A percentile compares a stretch with the other conserved stretches of the same genome.
Conservation (phyloP, 2,113 vertebrate genomes). For the Leptocoma aspasia region DNA sequence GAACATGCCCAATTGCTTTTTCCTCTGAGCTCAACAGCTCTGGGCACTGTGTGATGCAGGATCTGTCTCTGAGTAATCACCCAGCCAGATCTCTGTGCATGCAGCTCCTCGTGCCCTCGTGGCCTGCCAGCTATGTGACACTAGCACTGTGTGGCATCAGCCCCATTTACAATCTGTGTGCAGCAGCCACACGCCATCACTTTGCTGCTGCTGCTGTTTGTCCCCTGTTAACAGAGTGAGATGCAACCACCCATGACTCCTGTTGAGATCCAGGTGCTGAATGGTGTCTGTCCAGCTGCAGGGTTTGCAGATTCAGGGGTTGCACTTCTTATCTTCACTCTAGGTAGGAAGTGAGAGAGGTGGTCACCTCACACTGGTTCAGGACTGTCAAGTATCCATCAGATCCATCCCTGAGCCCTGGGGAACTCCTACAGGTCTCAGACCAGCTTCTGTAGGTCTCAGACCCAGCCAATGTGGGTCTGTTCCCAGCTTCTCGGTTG, state of each 20-base stretch:
- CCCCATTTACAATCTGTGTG: neutral
- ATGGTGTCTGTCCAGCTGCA: neutral
- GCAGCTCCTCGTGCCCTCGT: neutral
- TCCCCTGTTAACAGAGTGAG: neutral
- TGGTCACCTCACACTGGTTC: fast-evolving
- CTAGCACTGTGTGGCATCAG: neutral
- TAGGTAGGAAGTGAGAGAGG: neutral
- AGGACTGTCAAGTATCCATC: neutral
- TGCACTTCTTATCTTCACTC: neutral
- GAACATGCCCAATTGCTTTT: neutral
- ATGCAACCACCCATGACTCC: neutral
- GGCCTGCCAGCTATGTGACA: neutral
- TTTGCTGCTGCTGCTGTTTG: neutral
- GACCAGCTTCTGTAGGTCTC: neutral
- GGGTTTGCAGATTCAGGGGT: neutral
- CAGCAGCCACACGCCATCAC: neutral
- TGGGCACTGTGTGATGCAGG: neutral
- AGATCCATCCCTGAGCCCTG: neutral
- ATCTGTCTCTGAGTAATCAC: neutral
- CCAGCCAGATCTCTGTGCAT: fast-evolving
- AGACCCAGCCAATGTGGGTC: neutral
- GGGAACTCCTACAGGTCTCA: neutral
- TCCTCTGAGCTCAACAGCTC: neutral
- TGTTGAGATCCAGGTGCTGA: neutral
- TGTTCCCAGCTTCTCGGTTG: neutral